phyloP scores from a whole-genome alignment of 2,113 vertebrate species.

The Melanerpes aurifrons region DNA sequence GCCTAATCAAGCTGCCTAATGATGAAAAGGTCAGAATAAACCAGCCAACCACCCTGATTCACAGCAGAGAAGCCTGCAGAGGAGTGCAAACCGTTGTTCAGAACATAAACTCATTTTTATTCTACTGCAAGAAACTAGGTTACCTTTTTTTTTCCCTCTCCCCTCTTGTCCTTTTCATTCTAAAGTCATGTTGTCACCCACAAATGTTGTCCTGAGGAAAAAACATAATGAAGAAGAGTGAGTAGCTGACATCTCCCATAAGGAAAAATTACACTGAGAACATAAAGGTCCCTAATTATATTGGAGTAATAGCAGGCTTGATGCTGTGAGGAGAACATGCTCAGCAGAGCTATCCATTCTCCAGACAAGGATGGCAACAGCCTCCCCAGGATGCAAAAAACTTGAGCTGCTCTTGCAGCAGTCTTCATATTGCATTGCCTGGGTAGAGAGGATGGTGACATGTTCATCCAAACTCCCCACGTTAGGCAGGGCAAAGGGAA shows the following conservation, averaged over 20 bases:
- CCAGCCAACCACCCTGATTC: neutral
- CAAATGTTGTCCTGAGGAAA: neutral
- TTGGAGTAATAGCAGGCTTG: neutral
- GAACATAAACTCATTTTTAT: neutral
- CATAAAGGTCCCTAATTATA: neutral
- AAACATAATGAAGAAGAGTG: neutral
- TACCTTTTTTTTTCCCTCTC: neutral
- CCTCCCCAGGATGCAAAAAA: neutral
- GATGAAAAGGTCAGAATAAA: conserved; percentile 5
- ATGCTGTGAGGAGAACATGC: neutral
- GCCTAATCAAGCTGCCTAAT: conserved; percentile 22
- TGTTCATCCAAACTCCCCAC: neutral
- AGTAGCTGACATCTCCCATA: neutral
- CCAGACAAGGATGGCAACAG: neutral
- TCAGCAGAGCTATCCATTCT: neutral
- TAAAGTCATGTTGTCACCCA: neutral
- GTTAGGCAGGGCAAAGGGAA: neutral
- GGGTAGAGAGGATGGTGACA: neutral
- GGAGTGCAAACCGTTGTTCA: neutral
- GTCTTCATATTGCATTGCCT: neutral
- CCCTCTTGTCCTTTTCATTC: neutral
- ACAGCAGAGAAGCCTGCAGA: neutral
- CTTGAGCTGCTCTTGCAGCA: neutral
- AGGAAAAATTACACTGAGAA: neutral
- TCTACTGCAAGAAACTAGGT: neutral